A percentile compares a stretch with the other conserved stretches of the same genome.
Evolutionary conservation across 1,140 invertebrate genomes (phyloP).

Genomic region (Eumaeus atala): DNA sequence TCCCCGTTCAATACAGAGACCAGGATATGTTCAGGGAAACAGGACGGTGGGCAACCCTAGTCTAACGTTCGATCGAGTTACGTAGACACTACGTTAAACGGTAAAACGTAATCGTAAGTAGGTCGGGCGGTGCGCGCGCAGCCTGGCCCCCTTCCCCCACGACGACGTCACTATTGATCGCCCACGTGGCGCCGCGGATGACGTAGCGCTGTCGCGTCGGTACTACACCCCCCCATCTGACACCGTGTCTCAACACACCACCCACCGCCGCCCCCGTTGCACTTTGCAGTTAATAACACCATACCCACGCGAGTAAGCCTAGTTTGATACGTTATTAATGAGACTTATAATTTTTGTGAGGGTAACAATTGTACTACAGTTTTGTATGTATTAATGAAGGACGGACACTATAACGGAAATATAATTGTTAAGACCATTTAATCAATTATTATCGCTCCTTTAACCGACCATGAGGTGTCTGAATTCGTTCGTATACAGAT

Average conservation of each 20-base stretch:
- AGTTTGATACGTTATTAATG: conserved; percentile 28
- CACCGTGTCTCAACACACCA: conserved; percentile 24
- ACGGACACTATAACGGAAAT: not conserved
- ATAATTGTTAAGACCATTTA: too few relatives aligned
- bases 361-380: not conserved
- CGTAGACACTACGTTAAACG: conserved; percentile 58
- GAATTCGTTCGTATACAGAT: too few relatives aligned
- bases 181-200: conserved; percentile 67
- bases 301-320: conserved; percentile 30
- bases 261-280: conserved; percentile 30
- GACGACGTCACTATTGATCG: conserved; percentile 70
- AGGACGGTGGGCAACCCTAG: too few relatives aligned
- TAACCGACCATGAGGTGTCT: too few relatives aligned
- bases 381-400: conserved; percentile 6
- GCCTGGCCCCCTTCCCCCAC: conserved; percentile 24
- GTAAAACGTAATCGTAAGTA: conserved; percentile 64
- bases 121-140: conserved; percentile 66
- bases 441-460: too few relatives aligned
- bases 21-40: too few relatives aligned
- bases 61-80: conserved; percentile 56
- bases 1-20: too few relatives aligned
- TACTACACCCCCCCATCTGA: conserved; percentile 41
- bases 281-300: conserved; percentile 34
- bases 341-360: conserved; percentile 18
- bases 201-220: conserved; percentile 62